phyloP scores from a whole-genome alignment of 2,888 invertebrate genomes.

The Blastobasis adustella region DNA sequence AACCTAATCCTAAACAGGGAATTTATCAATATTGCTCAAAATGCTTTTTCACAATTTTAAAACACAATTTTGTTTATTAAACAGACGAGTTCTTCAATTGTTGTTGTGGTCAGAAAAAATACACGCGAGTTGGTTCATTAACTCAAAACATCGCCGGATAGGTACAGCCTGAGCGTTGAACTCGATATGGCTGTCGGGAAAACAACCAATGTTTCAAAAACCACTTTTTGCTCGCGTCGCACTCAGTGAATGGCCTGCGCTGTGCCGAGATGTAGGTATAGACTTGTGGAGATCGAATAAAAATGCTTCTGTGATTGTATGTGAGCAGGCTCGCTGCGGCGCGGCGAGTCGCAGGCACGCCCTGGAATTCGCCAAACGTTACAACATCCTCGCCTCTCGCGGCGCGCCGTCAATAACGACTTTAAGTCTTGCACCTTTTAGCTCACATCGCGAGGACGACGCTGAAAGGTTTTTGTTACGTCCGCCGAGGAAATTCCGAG shows the following conservation, averaged over 20 bases:
- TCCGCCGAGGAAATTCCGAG: conserved; percentile 54
- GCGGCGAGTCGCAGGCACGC: conserved; percentile 25
- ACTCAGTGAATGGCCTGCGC: conserved; percentile 36
- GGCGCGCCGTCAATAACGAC: conserved; percentile 32
- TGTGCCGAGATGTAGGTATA: conserved; percentile 9
- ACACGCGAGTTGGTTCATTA: conserved; percentile 15
- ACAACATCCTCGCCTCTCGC: conserved; percentile 27
- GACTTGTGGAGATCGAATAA: conserved; percentile 25
- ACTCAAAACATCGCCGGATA: conserved; percentile 6
- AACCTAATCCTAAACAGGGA: too few species aligned
- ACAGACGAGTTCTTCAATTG: too few species aligned
- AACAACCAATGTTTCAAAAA: conserved; percentile 13
- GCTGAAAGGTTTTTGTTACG: conserved; percentile 39
- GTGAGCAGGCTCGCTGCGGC: conserved; percentile 28
- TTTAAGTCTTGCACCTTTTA: conserved; percentile 30
- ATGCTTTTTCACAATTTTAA: too few species aligned
- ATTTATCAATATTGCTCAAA: too few species aligned
- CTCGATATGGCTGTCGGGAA: conserved; percentile 8
- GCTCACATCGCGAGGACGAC: conserved; percentile 22
- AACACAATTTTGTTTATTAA: too few species aligned
- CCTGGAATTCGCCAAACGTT: conserved; percentile 44
- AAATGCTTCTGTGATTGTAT: conserved; percentile 44
- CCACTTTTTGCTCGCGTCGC: conserved; percentile 34
- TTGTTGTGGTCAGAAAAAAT: not conserved
- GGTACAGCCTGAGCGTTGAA: not conserved